Percentiles rank a stretch among this genome's conserved stretches.
These are phyloP conservation scores for Nemotelus nigrinus DNA, from an alignment of 2,888 invertebrate genomes.

Conservation along the genomic window DNA sequence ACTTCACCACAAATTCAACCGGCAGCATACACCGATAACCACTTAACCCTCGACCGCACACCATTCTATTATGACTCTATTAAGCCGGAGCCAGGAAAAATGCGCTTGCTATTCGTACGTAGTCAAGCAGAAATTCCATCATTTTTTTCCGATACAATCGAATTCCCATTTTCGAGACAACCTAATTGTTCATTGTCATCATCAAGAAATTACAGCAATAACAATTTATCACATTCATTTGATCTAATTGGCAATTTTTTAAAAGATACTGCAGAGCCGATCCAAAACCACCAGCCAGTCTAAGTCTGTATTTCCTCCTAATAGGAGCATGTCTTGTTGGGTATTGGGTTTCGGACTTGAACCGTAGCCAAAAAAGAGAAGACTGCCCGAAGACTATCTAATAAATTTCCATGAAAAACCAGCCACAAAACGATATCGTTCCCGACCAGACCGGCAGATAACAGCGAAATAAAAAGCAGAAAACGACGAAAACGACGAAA, in stretches of 20 bases:
- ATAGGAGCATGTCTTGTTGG: too few species aligned
- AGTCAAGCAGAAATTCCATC: too few species aligned
- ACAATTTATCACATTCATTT: conserved; percentile 48
- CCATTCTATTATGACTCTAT: too few species aligned
- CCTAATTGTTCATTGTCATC: conserved; percentile 40
- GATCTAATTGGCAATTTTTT: conserved; percentile 49
- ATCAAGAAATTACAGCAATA: conserved; percentile 44
- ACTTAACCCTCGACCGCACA: too few species aligned
- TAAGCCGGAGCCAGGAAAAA: too few species aligned
- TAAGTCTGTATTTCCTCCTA: too few species aligned
- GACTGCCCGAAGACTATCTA: neutral
- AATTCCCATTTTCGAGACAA: conserved; percentile 11
- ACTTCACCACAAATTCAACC: too few species aligned
- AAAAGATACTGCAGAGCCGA: neutral
- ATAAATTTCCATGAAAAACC: conserved; percentile 12
- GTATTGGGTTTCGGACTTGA: neutral
- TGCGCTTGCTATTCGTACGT: too few species aligned
- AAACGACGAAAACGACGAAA: neutral
- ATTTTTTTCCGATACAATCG: conserved; percentile 3
- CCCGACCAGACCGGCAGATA: neutral
- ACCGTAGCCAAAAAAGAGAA: neutral
- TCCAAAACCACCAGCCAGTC: too few species aligned
- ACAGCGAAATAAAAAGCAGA: neutral
- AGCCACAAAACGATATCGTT: conserved; percentile 4
- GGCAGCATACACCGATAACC: too few species aligned